Evolutionary conservation across 2,888 invertebrate species (phyloP).

Genomic region (Tridacna gigas): DNA sequence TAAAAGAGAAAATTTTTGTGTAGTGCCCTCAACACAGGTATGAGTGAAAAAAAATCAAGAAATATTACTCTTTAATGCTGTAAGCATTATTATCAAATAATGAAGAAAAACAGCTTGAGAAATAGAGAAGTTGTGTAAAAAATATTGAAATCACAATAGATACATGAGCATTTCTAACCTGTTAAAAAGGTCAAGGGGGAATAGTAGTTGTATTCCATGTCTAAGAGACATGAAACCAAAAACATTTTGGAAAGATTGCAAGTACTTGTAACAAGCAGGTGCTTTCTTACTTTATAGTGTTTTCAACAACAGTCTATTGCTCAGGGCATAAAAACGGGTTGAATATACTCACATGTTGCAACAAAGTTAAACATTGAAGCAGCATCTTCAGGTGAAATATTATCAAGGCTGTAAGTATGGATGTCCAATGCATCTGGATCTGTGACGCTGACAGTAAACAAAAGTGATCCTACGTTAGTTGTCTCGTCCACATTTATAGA

Average conservation of each 20-base stretch:
- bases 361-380: slow-evolving; percentile 17
- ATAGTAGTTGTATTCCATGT: no score
- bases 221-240: no score
- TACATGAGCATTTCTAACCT: no score
- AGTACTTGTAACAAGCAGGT: no score
- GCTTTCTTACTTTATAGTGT: neutral
- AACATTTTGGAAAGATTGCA: no score
- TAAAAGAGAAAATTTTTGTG: no score
- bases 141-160: no score
- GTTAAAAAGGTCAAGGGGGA: no score
- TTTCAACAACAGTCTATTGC: neutral
- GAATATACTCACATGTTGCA: slow-evolving; percentile 5
- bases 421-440: slow-evolving; percentile 44
- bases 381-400: slow-evolving; percentile 19
- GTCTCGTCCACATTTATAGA: slow-evolving; percentile 33
- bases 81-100: neutral
- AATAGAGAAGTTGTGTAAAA: no score
- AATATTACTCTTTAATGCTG: neutral
- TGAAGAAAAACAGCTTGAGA: neutral
- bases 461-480: slow-evolving; percentile 10
- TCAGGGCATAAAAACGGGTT: neutral
- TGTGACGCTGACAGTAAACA: slow-evolving; percentile 35
- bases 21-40: no score
- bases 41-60: neutral
- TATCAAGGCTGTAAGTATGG: slow-evolving; percentile 32